phyloP scores from a whole-genome alignment of 2,113 vertebrate species.

The Jacana jacana region DNA sequence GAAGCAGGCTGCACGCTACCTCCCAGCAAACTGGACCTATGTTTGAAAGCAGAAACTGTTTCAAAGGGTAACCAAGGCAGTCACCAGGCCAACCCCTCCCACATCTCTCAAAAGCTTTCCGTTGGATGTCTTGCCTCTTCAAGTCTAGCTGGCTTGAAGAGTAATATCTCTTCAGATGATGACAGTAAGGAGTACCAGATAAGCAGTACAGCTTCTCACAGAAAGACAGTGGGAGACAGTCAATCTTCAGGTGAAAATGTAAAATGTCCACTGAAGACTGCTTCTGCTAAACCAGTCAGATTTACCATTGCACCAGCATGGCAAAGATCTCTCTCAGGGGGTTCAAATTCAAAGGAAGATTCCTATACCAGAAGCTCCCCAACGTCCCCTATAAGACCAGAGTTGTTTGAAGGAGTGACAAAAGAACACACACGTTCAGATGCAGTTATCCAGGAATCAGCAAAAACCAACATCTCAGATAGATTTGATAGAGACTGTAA shows the following conservation, averaged over 20 bases:
- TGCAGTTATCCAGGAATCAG: neutral
- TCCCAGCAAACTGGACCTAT: neutral
- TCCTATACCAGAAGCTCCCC: constrained; percentile 15
- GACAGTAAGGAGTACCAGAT: neutral
- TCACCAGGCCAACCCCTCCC: neutral
- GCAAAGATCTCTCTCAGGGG: constrained; percentile 75
- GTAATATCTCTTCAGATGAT: neutral
- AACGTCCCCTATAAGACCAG: neutral
- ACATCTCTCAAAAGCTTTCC: neutral
- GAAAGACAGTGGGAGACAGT: constrained; percentile 1
- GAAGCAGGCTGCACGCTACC: neutral
- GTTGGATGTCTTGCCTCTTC: neutral
- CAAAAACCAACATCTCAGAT: neutral
- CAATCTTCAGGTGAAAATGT: neutral
- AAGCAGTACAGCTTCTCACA: neutral
- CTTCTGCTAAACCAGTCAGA: constrained; percentile 53
- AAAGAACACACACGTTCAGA: neutral
- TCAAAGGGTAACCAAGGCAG: neutral
- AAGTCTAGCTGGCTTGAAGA: neutral
- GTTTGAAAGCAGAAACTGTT: neutral
- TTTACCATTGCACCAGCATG: constrained; percentile 76
- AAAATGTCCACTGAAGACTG: neutral
- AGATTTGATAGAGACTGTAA: neutral
- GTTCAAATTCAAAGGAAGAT: constrained; percentile 49
- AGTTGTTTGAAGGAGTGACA: constrained; percentile 37